These are phyloP conservation scores for Esox lucius DNA, from an alignment of 2,797 vertebrate species.

Conservation along the genomic window DNA sequence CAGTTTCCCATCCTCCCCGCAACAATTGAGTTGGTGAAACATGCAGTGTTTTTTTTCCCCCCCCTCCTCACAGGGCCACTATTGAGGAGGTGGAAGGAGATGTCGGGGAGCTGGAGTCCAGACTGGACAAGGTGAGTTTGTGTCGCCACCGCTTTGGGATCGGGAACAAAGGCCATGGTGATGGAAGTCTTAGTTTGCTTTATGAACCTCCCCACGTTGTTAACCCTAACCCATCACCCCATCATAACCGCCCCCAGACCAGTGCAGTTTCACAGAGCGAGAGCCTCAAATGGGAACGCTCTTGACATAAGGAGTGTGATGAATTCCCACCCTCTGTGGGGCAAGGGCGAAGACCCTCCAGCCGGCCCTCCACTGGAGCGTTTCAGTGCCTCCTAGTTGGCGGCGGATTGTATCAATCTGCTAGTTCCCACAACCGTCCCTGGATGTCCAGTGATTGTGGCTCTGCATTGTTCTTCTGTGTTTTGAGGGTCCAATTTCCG, in stretches of 20 bases:
- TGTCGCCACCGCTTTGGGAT: background rate
- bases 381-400: background rate
- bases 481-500: background rate
- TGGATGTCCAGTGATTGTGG: constrained; percentile 44
- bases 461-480: constrained; percentile 5
- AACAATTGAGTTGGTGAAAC: constrained; percentile 23
- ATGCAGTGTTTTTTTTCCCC: constrained; percentile 20
- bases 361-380: background rate
- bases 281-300: background rate
- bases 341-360: background rate
- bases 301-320: constrained; percentile 6
- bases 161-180: background rate
- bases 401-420: background rate
- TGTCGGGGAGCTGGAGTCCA: constrained; percentile 94
- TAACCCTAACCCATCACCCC: background rate
- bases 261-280: background rate
- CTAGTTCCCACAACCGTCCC: constrained; percentile 47
- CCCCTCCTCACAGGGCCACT: constrained; percentile 82
- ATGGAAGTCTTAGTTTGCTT: background rate
- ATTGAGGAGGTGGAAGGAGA: constrained; percentile 98
- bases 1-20: no score
- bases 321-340: background rate
- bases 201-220: background rate
- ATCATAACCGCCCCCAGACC: constrained; percentile 15
- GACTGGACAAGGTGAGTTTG: constrained; percentile 94